Percentiles rank a stretch among this genome's conserved stretches.
phyloP scores from a whole-genome alignment of 92 coral and sea anemone species.

The Porites rus region DNA sequence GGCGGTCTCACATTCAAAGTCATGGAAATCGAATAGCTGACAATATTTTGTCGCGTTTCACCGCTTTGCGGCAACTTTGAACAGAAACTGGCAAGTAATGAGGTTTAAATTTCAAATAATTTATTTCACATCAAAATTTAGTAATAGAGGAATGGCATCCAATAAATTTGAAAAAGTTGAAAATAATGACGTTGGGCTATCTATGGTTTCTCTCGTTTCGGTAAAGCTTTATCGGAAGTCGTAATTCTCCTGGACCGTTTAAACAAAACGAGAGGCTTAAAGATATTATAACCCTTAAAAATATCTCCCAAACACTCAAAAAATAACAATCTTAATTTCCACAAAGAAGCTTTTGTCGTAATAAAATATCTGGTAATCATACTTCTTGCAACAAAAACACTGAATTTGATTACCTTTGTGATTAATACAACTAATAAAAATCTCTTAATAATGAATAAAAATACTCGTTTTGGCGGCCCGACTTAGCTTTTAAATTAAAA shows the following conservation, averaged over 20 bases:
- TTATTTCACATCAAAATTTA: not conserved
- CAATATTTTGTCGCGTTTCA: not conserved
- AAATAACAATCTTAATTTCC: constrained; percentile 7
- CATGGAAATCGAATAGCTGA: not conserved
- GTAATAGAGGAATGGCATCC: constrained; percentile 1
- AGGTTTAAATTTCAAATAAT: not conserved
- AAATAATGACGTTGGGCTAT: not conserved
- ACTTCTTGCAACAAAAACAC: not conserved
- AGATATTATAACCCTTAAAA: not conserved
- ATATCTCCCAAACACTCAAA: constrained; percentile 7
- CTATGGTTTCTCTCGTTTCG: not conserved
- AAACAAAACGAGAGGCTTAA: constrained; percentile 4
- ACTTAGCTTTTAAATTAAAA: not conserved
- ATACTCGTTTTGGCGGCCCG: not conserved
- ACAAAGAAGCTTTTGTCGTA: constrained; percentile 7
- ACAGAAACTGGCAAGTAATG: not conserved
- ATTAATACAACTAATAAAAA: not conserved
- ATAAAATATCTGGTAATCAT: not conserved
- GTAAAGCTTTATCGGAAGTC: not conserved
- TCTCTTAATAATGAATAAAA: not conserved
- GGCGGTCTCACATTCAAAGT: not conserved
- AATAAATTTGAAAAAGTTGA: constrained; percentile 15
- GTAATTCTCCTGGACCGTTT: constrained; percentile 3
- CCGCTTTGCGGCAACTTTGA: not conserved
- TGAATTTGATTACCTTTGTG: not conserved